phyloP scores from a whole-genome alignment of 2,888 invertebrate genomes.

The Tubulanus polymorphus region DNA sequence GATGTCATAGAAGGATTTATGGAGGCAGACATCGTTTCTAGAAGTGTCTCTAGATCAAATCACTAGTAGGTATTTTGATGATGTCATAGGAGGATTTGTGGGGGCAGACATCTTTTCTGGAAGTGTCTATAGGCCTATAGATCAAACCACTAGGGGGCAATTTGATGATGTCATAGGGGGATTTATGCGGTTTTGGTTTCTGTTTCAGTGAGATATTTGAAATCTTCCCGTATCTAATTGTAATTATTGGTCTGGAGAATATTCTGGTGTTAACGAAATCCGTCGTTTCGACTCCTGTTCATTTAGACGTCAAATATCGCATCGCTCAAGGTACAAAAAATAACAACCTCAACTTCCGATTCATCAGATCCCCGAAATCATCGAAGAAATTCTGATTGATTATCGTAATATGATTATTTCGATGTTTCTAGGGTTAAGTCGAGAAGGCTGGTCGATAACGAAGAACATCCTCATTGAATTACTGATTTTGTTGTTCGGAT shows the following conservation, averaged over 20 bases:
- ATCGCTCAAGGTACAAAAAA: slow-evolving; percentile 79
- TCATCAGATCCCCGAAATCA: no score
- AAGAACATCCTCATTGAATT: slow-evolving; percentile 92
- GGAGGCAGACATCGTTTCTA: no score
- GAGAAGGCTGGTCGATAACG: slow-evolving; percentile 96
- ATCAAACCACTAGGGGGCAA: no score
- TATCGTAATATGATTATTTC: no score
- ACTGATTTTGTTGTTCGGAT: slow-evolving; percentile 77
- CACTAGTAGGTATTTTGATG: no score
- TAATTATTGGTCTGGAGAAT: slow-evolving; percentile 86
- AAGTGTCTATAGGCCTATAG: slow-evolving; percentile 3
- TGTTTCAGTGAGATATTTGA: slow-evolving; percentile 68
- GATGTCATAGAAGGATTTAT: no score
- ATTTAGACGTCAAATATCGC: slow-evolving; percentile 90
- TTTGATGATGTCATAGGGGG: no score
- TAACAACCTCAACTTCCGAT: not conserved
- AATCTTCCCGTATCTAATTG: slow-evolving; percentile 86
- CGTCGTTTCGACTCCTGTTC: slow-evolving; percentile 81
- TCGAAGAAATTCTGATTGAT: not conserved
- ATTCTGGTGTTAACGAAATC: slow-evolving; percentile 61
- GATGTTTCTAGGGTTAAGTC: slow-evolving; percentile 70
- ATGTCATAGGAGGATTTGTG: no score
- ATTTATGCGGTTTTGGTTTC: no score
- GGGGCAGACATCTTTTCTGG: no score
- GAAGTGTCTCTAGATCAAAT: no score